Evolutionary conservation across 2,797 vertebrate genomes (phyloP).

Genomic region (Clangula hyemalis): DNA sequence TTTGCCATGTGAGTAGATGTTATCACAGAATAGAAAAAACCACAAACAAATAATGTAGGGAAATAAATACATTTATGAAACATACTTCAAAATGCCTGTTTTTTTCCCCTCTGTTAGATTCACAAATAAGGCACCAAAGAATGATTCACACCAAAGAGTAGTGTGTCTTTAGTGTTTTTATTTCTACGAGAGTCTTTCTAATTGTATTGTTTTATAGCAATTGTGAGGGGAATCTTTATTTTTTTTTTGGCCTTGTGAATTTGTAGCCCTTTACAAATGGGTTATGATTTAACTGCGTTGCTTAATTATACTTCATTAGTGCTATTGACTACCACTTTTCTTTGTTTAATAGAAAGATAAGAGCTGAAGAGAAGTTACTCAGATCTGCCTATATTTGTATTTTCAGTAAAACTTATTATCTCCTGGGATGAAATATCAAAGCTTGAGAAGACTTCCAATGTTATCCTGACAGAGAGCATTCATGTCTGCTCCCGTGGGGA

Average conservation of each 20-base stretch:
- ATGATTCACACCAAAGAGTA: no score
- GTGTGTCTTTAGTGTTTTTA: background rate
- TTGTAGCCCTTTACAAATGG: background rate
- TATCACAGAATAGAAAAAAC: background rate
- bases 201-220: background rate
- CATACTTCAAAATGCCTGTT: background rate
- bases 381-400: conserved; percentile 44
- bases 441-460: conserved; percentile 92
- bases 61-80: background rate
- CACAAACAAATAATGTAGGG: background rate
- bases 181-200: background rate
- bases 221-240: accelerated
- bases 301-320: background rate
- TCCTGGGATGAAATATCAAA: conserved; percentile 95
- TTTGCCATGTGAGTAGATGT: background rate
- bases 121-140: background rate
- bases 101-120: background rate
- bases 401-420: conserved; percentile 92
- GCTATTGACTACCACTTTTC: background rate
- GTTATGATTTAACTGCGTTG: background rate
- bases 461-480: conserved; percentile 94
- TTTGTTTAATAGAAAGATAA: background rate
- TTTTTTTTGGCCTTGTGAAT: background rate
- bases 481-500: conserved; percentile 89
- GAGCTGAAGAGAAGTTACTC: conserved; percentile 19